Evolutionary conservation across 2,888 invertebrate species (phyloP), one percentile per base, ranked within the genome.

Genomic region (Listrodromus nycthemerus): DNA sequence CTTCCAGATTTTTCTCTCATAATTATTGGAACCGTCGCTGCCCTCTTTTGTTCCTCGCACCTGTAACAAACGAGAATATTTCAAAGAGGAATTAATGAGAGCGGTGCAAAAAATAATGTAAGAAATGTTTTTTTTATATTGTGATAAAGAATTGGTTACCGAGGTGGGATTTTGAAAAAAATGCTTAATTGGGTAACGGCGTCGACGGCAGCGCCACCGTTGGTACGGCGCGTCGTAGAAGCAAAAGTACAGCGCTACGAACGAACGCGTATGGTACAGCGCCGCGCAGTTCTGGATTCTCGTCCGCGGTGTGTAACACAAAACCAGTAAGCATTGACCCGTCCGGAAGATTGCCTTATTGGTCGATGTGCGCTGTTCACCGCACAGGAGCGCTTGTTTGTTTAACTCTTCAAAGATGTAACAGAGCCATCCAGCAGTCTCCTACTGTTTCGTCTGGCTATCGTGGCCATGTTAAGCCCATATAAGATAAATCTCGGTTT

Each of bases 291-390:
- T 67, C 52, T 61, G 61, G 73, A 41, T 75, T 70, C 66, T 66
- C 82, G 73, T 24, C 13, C 30, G 41, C 19, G 74, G 81, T 86
- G 86, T 87, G 90, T 90, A 91, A 92, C 83, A 88, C 90, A 89
- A 91, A 92, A 92, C 92, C 92, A 90, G 92, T 92, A 92, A 90
- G 91, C 92, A 92, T 92, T 92, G 92, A 92, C 92, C 92, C 87
- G 90, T 87, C 87, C 89, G 90, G 90, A 90, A 90, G 89, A 89
- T 88, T 90, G 87, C 92, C 92, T 91, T 92, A 92, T 92, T 91
- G 88, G 91, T 89, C 84, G 85, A 87, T n/a, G n/a, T n/a, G 85
- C 88, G 76, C 87, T 86, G 86, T 87, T 82, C 70, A 86, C 88
- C 85, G 87, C 88, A 88, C 88, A 88, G 74, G 50, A 63, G 79